A percentile compares a stretch with the other conserved stretches of the same genome.
These are phyloP conservation scores for Danaus chrysippus DNA, from an alignment of 2,888 invertebrate species.

Conservation along the genomic window DNA sequence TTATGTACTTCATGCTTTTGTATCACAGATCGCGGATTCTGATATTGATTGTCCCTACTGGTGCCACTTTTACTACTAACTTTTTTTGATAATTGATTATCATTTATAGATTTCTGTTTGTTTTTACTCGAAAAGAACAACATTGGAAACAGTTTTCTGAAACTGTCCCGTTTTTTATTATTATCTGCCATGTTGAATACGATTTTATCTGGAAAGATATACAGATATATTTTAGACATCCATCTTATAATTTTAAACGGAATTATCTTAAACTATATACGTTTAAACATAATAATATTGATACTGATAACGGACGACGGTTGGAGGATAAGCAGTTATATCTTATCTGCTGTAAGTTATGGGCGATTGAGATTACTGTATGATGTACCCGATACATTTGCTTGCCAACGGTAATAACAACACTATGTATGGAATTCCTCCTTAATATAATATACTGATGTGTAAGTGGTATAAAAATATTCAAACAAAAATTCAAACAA, in stretches of 20 bases:
- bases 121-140: constrained; percentile 59
- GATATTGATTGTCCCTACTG: constrained; percentile 55
- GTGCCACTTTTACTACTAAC: constrained; percentile 30
- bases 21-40: constrained; percentile 50
- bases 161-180: constrained; percentile 60
- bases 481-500: too few relatives aligned
- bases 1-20: constrained; percentile 43
- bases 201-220: constrained; percentile 35
- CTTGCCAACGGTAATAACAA: too few relatives aligned
- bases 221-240: constrained; percentile 5
- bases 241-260: constrained; percentile 1
- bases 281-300: too few relatives aligned
- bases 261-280: constrained; percentile 16
- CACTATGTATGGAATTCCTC: too few relatives aligned
- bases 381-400: too few relatives aligned
- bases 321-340: constrained; percentile 12
- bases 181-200: constrained; percentile 52
- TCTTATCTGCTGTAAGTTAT: constrained; percentile 1
- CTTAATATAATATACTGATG: too few relatives aligned
- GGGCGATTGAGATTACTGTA: neutral
- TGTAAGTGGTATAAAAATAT: too few relatives aligned
- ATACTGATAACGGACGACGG: too few relatives aligned
- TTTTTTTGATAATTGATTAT: constrained; percentile 35
- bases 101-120: constrained; percentile 50
- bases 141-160: constrained; percentile 62